These are phyloP conservation scores for Platalea minor DNA, from an alignment of 2,797 vertebrate species.

Conservation along the genomic window DNA sequence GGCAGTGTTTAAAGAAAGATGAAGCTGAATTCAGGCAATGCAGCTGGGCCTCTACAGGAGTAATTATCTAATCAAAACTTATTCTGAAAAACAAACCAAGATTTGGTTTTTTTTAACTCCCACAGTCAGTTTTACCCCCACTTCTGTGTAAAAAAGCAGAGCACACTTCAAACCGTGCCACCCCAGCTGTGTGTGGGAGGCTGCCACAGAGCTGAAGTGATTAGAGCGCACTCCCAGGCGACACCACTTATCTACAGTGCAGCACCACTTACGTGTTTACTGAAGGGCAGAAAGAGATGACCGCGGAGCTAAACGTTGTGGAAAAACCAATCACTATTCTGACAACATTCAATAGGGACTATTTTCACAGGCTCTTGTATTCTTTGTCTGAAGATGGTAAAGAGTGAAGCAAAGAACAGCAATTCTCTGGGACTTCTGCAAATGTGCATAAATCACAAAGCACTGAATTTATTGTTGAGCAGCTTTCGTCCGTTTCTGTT, in stretches of 20 bases:
- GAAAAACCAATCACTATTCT: not conserved
- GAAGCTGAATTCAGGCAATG: not conserved
- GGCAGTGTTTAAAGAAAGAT: not conserved
- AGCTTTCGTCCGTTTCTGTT: not conserved
- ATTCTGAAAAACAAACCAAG: not conserved
- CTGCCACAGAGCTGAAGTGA: rapidly evolving
- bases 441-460: not conserved
- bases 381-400: not conserved
- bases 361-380: not conserved
- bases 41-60: not conserved
- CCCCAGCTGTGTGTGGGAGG: not conserved
- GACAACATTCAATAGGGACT: not conserved
- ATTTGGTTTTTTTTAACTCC: not conserved
- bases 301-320: rapidly evolving
- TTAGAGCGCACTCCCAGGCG: not conserved
- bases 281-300: not conserved
- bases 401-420: not conserved
- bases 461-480: not conserved
- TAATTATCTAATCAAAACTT: constrained; percentile 19
- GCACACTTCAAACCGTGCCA: not conserved
- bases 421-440: not conserved
- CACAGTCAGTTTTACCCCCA: not conserved
- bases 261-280: not conserved
- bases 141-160: not conserved
- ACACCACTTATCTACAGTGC: not conserved